Percentiles rank a stretch among this genome's conserved stretches.
Conservation (phyloP, 2,113 vertebrate genomes). For the Arothron firmamentum region DNA sequence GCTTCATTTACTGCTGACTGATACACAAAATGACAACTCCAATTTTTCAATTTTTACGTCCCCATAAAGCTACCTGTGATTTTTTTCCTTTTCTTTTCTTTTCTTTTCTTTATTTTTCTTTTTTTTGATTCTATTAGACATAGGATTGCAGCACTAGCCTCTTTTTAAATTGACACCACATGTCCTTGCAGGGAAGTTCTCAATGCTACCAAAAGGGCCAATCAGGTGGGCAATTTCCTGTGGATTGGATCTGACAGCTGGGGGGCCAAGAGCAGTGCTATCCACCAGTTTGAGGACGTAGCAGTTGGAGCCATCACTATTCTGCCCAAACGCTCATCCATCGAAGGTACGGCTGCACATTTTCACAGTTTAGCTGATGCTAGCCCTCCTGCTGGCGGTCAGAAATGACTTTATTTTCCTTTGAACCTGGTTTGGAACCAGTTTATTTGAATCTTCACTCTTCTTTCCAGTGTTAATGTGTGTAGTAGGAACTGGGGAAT, state of each 20-base stretch:
- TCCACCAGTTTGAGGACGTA: conserved; percentile 85
- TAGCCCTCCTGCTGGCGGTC: too few species aligned
- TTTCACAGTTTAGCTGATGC: too few species aligned
- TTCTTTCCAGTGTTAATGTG: too few species aligned
- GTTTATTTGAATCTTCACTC: too few species aligned
- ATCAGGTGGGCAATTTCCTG: conserved; percentile 88
- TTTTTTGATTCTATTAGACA: conserved; percentile 27
- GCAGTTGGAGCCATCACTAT: conserved; percentile 91
- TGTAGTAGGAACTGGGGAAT: too few species aligned
- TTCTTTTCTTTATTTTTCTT: too few species aligned
- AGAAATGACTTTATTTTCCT: too few species aligned
- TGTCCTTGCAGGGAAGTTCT: conserved; percentile 84
- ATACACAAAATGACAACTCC: background rate
- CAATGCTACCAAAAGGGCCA: conserved; percentile 88
- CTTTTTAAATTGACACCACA: conserved; percentile 35
- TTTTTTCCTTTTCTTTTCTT: background rate
- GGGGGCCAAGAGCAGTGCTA: conserved; percentile 85
- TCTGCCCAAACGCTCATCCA: conserved; percentile 88
- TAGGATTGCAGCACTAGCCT: conserved; percentile 29
- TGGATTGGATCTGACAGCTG: conserved; percentile 97
- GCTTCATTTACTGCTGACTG: background rate
- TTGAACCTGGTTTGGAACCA: too few species aligned
- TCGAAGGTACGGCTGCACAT: conserved; percentile 77
- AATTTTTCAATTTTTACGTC: background rate
- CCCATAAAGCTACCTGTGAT: conserved; percentile 16